Conservation (phyloP, 2,113 vertebrate genomes). For the Oenanthe oenanthe region DNA sequence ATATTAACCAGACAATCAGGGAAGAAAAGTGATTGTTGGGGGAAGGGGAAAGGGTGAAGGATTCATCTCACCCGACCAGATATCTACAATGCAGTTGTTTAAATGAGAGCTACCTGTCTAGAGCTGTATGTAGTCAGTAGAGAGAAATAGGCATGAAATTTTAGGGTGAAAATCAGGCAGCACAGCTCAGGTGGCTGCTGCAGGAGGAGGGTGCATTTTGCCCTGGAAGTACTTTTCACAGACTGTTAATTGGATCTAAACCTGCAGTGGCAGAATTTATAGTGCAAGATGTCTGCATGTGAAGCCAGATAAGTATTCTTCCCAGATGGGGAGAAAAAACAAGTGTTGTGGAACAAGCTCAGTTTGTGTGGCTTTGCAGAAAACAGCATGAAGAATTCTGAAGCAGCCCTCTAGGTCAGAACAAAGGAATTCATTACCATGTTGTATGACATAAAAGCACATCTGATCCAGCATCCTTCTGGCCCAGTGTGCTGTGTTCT, state of each 20-base stretch:
- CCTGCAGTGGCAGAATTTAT: background rate
- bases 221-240: background rate
- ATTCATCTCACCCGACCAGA: background rate
- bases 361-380: background rate
- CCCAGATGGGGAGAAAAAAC: background rate
- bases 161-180: background rate
- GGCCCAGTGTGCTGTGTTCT: background rate
- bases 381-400: background rate
- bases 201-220: background rate
- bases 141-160: background rate
- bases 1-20: constrained; percentile 20
- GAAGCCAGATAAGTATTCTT: background rate
- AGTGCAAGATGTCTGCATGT: background rate
- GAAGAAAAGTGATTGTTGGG: background rate
- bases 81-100: background rate
- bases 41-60: background rate
- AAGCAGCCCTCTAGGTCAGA: background rate
- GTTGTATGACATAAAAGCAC: background rate
- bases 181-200: background rate
- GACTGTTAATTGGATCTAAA: background rate
- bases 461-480: background rate
- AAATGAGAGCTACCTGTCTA: background rate
- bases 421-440: background rate
- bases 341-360: background rate
- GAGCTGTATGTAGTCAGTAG: background rate